phyloP scores from a whole-genome alignment of 1,140 invertebrate species.

The Pseudomyrmex gracilis region DNA sequence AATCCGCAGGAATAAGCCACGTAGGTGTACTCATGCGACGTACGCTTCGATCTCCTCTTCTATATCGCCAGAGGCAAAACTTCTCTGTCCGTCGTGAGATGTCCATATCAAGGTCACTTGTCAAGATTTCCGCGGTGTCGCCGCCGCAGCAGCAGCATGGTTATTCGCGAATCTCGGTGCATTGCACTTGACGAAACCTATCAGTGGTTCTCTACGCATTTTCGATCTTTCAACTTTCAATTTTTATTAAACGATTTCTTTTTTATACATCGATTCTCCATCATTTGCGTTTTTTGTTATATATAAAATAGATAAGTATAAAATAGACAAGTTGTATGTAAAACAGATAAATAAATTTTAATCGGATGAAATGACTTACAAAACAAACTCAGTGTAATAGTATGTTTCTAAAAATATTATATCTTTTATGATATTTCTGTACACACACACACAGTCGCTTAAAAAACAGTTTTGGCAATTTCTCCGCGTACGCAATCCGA shows the following conservation, averaged over 20 bases:
- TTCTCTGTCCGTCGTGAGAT: conserved; percentile 42
- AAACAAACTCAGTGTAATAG: background rate
- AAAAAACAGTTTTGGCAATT: conserved; percentile 17
- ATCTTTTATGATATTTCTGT: too few relatives aligned
- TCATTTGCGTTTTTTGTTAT: too few relatives aligned
- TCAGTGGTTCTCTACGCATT: conserved; percentile 56
- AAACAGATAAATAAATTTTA: too few relatives aligned
- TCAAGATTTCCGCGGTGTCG: conserved; percentile 38
- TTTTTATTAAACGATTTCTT: background rate
- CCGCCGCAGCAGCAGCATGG: background rate
- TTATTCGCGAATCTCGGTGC: conserved; percentile 44
- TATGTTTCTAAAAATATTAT: background rate
- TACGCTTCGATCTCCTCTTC: conserved; percentile 41
- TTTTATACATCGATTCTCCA: background rate
- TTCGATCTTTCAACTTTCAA: background rate
- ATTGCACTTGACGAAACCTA: conserved; percentile 45
- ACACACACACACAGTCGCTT: background rate
- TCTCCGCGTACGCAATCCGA: background rate
- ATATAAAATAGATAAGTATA: too few relatives aligned
- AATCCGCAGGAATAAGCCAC: conserved; percentile 39
- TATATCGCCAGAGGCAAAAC: background rate
- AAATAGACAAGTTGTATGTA: too few relatives aligned
- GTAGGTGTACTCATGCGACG: conserved; percentile 16
- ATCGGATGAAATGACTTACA: too few relatives aligned
- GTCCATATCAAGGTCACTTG: conserved; percentile 63